Percentiles rank a stretch among this genome's conserved stretches.
Conservation (phyloP, 2,113 vertebrate genomes). For the Centrocercus urophasianus region DNA sequence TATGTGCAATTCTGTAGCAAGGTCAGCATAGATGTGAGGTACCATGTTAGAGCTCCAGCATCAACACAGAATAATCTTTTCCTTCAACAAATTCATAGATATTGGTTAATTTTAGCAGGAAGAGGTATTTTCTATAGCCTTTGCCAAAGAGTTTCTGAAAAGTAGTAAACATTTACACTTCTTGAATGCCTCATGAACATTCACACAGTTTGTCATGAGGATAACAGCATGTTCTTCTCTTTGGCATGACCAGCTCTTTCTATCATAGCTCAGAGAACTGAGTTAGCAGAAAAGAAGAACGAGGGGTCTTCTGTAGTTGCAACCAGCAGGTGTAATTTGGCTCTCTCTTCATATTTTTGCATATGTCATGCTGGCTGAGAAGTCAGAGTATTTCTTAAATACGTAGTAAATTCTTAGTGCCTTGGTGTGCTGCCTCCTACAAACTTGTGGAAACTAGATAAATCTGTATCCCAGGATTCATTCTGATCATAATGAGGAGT, state of each 20-base stretch:
- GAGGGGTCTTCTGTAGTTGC: neutral
- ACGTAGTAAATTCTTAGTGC: neutral
- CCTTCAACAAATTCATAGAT: neutral
- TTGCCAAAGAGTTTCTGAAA: neutral
- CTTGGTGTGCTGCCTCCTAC: neutral
- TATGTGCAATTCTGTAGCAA: neutral
- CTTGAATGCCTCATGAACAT: neutral
- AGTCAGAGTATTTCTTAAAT: neutral
- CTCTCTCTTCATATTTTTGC: neutral
- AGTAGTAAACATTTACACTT: neutral
- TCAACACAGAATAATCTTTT: neutral
- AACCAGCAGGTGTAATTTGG: neutral
- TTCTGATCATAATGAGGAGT: neutral
- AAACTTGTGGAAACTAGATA: neutral
- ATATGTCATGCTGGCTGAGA: neutral
- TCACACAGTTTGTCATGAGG: neutral
- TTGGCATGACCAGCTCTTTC: neutral
- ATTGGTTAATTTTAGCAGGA: neutral
- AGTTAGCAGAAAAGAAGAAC: neutral
- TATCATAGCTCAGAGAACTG: neutral
- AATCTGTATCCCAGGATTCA: neutral
- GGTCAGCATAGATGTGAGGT: fast-evolving
- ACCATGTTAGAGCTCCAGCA: neutral
- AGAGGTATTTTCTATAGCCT: neutral
- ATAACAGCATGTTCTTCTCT: neutral